These are phyloP conservation scores for Hystrix cristata DNA, from an alignment of 2,113 vertebrate species.

Conservation along the genomic window DNA sequence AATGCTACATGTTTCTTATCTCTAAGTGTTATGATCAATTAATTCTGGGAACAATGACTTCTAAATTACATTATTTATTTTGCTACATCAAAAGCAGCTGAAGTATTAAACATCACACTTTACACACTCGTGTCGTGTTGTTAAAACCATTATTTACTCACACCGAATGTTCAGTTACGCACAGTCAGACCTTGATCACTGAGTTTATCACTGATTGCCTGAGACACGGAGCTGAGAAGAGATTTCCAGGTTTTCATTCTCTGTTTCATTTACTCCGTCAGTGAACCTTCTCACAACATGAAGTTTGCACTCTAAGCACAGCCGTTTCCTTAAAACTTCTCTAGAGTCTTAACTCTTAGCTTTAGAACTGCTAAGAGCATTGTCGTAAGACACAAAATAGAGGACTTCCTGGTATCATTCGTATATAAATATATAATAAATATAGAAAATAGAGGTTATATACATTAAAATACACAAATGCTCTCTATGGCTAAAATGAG, in stretches of 20 bases:
- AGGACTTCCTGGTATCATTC: not conserved
- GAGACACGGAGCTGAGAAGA: not conserved
- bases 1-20: not conserved
- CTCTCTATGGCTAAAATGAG: not conserved
- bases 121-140: not conserved
- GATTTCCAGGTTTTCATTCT: not conserved
- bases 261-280: not conserved
- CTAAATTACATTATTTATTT: not conserved
- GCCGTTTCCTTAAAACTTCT: not conserved
- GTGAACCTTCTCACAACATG: not conserved
- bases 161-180: not conserved
- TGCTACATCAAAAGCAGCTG: not conserved
- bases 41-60: not conserved
- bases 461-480: not conserved
- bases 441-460: not conserved
- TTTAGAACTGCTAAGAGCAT: not conserved
- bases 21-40: not conserved
- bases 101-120: not conserved
- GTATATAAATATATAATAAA: not conserved
- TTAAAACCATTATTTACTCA: not conserved
- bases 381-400: not conserved
- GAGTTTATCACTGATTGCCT: not conserved
- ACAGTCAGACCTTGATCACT: not conserved
- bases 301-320: not conserved
- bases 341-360: not conserved